These are phyloP conservation scores for Lophochroa leadbeateri DNA, from an alignment of 2,113 vertebrate genomes.

Conservation along the genomic window DNA sequence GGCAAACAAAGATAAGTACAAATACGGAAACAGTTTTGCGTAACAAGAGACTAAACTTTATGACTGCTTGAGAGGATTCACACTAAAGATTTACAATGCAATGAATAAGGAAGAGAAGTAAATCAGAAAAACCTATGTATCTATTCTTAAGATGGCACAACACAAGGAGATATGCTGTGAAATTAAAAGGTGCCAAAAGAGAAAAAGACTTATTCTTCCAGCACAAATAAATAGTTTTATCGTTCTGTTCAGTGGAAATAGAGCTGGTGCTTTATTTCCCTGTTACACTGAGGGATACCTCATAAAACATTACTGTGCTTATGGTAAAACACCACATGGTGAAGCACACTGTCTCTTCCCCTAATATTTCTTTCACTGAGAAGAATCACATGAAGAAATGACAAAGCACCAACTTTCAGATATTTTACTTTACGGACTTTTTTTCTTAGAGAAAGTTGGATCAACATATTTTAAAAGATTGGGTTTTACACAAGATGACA, in stretches of 20 bases:
- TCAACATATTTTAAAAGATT: background rate
- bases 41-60: background rate
- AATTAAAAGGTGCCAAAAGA: background rate
- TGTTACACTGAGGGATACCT: background rate
- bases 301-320: background rate
- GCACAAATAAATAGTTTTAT: background rate
- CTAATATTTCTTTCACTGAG: background rate
- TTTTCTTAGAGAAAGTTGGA: background rate
- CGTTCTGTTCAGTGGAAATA: background rate
- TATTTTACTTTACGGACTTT: background rate
- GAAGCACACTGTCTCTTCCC: background rate
- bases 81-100: background rate
- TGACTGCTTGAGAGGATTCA: background rate
- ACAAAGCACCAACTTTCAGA: background rate
- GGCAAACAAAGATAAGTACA: background rate
- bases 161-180: background rate
- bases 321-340: background rate
- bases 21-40: background rate
- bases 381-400: background rate
- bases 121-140: background rate
- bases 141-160: background rate
- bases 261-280: background rate
- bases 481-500: background rate
- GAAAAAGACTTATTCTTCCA: background rate
- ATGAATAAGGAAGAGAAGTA: background rate